phyloP scores from a whole-genome alignment of 2,888 invertebrate genomes.

The Eumacrocentrus americanus region DNA sequence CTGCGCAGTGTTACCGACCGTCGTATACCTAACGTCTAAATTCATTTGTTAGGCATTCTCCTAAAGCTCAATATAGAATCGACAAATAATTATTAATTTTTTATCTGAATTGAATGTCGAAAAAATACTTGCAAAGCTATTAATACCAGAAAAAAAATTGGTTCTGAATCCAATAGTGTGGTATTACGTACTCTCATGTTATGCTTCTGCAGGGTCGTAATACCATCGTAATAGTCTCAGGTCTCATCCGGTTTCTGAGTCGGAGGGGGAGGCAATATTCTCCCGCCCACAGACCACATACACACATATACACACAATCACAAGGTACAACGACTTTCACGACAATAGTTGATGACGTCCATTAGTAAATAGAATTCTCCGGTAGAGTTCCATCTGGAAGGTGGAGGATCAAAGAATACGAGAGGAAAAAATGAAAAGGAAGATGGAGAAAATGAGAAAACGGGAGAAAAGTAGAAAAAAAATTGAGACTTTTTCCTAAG shows the following conservation, averaged over 20 bases:
- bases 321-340: background rate
- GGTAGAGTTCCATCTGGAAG: background rate
- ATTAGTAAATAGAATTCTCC: conserved; percentile 6
- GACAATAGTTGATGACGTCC: background rate
- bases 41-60: no score
- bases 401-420: background rate
- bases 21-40: background rate
- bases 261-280: background rate
- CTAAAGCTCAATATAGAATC: no score
- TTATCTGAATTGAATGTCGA: no score
- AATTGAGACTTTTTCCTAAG: background rate
- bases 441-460: background rate
- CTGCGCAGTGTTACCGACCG: conserved; percentile 2
- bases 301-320: background rate
- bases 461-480: background rate
- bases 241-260: background rate
- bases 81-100: no score
- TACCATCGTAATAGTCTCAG: conserved; percentile 11
- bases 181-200: background rate
- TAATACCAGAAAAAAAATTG: background rate
- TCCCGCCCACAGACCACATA: background rate
- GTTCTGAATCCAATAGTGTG: background rate
- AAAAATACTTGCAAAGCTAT: no score
- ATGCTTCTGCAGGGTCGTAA: background rate
- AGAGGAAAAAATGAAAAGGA: background rate